Evolutionary conservation across 1,140 invertebrate species (phyloP).

Genomic region (Adelges cooleyi): DNA sequence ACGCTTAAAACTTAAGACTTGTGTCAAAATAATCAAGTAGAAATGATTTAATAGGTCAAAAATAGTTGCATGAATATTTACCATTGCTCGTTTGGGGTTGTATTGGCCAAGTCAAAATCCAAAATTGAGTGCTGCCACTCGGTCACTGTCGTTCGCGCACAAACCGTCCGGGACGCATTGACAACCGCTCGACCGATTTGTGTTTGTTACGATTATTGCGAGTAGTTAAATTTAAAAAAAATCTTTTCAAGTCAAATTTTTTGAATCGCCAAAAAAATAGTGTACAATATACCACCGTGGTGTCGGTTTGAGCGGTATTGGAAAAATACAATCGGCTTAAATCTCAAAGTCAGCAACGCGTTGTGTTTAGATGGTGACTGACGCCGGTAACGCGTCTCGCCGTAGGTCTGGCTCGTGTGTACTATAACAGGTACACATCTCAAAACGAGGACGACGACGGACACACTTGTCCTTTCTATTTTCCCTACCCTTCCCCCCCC

Average conservation of each 20-base stretch:
- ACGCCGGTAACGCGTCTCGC: background rate
- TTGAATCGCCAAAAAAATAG: no score
- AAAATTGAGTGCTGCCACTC: background rate
- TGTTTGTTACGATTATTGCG: no score
- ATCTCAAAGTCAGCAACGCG: constrained; percentile 5
- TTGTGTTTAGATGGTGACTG: constrained; percentile 12
- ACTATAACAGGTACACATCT: no score
- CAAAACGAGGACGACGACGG: constrained; percentile 18
- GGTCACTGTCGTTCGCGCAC: constrained; percentile 11
- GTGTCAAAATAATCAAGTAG: no score
- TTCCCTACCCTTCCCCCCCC: background rate
- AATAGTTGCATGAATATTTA: background rate
- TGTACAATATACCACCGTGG: no score
- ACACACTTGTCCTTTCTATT: constrained; percentile 28
- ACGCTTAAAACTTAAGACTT: no score
- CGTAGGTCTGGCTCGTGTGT: background rate
- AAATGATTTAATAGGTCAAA: no score
- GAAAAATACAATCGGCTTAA: no score
- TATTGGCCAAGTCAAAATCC: background rate
- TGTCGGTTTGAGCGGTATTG: no score
- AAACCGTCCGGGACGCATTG: constrained; percentile 17
- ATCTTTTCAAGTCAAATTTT: no score
- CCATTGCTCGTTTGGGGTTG: background rate
- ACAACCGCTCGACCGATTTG: background rate
- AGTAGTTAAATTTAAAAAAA: background rate